These are phyloP conservation scores for Tinea pellionella DNA, from an alignment of 2,888 invertebrate species.

Conservation along the genomic window DNA sequence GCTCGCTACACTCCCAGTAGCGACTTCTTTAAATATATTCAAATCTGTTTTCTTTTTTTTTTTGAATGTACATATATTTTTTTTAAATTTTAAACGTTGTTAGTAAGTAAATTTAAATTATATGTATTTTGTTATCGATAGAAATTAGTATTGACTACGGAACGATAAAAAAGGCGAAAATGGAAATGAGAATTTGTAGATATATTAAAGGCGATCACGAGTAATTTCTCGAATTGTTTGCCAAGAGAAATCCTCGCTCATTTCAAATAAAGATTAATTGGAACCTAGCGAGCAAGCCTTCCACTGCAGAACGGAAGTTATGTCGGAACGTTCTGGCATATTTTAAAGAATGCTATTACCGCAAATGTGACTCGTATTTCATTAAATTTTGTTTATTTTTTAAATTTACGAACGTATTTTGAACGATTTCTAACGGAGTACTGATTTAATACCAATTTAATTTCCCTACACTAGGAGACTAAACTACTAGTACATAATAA, in stretches of 20 bases:
- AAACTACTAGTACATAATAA: too few species aligned
- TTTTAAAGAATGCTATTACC: slow-evolving; percentile 10
- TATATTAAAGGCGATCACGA: slow-evolving; percentile 1
- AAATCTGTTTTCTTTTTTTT: neutral
- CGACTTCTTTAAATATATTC: neutral
- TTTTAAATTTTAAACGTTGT: too few species aligned
- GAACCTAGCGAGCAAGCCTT: slow-evolving; percentile 1
- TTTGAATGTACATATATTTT: neutral
- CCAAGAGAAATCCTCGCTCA: slow-evolving; percentile 8
- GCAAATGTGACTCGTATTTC: neutral
- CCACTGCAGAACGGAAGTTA: slow-evolving; percentile 6
- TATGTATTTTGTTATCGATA: too few species aligned
- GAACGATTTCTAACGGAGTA: neutral
- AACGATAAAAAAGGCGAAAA: neutral
- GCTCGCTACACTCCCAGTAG: neutral
- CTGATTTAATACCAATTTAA: too few species aligned
- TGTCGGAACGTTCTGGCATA: neutral
- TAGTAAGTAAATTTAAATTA: too few species aligned
- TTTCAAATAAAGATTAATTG: slow-evolving; percentile 10
- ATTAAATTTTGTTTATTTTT: neutral
- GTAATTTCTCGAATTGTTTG: slow-evolving; percentile 12
- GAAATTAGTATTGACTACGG: neutral
- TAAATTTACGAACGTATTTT: neutral
- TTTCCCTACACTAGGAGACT: too few species aligned
- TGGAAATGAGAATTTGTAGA: neutral